Conservation (phyloP, 2,888 invertebrate genomes). For the Teinopalpus imperialis region DNA sequence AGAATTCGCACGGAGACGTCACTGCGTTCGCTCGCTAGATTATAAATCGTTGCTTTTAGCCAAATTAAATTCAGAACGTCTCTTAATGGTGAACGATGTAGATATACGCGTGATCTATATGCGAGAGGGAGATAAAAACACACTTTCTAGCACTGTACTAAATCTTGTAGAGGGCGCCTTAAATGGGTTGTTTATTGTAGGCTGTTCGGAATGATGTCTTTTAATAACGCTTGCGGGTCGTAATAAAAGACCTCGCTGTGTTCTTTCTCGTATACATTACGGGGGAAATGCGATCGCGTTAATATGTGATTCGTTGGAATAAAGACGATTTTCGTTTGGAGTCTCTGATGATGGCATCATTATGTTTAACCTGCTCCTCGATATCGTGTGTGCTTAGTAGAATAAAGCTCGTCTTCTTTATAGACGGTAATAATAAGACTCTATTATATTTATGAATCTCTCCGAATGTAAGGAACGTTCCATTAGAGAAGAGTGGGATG, state of each 20-base stretch:
- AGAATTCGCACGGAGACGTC: constrained; percentile 18
- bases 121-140: constrained; percentile 19
- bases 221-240: constrained; percentile 45
- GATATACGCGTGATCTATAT: constrained; percentile 15
- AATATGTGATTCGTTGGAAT: constrained; percentile 18
- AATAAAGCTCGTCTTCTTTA: constrained; percentile 24
- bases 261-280: constrained; percentile 24
- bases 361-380: constrained; percentile 29
- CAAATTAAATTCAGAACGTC: constrained; percentile 35
- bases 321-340: constrained; percentile 26
- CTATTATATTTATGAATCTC: constrained; percentile 21
- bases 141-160: constrained; percentile 30
- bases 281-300: constrained; percentile 5
- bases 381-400: constrained; percentile 28
- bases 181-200: constrained; percentile 62
- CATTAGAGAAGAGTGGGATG: constrained; percentile 4
- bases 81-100: constrained; percentile 20
- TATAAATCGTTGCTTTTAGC: constrained; percentile 43
- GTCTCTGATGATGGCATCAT: constrained; percentile 23
- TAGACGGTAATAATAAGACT: constrained; percentile 20
- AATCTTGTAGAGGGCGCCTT: constrained; percentile 40
- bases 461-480: constrained; percentile 10
- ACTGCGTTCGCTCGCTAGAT: constrained; percentile 31
- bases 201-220: constrained; percentile 57
- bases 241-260: constrained; percentile 35